Evolutionary conservation across 2,113 vertebrate species (phyloP).

Genomic region (Barbus barbus): DNA sequence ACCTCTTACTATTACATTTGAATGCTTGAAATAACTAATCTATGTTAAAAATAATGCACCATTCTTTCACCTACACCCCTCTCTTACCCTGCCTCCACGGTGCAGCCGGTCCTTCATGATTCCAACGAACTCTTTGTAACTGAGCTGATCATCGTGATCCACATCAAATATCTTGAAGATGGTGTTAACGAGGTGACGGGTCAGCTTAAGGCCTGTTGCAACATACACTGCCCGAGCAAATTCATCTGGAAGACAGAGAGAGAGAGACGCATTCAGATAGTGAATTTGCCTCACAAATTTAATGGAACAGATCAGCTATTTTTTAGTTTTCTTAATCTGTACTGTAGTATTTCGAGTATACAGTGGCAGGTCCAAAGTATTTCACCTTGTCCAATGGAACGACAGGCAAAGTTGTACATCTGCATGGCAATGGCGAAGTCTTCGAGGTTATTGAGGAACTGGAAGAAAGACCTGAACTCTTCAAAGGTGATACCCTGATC

Average conservation of each 20-base stretch:
- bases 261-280: background rate
- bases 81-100: constrained; percentile 89
- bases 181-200: constrained; percentile 93
- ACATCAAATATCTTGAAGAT: constrained; percentile 99
- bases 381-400: constrained; percentile 95
- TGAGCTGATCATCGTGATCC: constrained; percentile 95
- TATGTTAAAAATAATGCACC: background rate
- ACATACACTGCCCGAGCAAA: constrained; percentile 97
- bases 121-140: constrained; percentile 97
- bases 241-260: constrained; percentile 80
- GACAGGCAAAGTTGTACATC: constrained; percentile 98
- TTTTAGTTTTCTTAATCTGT: background rate
- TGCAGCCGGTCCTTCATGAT: constrained; percentile 99
- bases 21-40: background rate
- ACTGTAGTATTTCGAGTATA: background rate
- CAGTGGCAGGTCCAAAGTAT: background rate
- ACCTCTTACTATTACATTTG: background rate
- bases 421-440: constrained; percentile 98
- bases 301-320: background rate
- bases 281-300: background rate
- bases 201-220: constrained; percentile 94
- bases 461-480: constrained; percentile 98
- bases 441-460: constrained; percentile 98
- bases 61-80: background rate
- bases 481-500: constrained; percentile 97